Percentiles rank a stretch among this genome's conserved stretches.
Conservation (phyloP, 2,113 vertebrate species). For the Caloenas nicobarica region DNA sequence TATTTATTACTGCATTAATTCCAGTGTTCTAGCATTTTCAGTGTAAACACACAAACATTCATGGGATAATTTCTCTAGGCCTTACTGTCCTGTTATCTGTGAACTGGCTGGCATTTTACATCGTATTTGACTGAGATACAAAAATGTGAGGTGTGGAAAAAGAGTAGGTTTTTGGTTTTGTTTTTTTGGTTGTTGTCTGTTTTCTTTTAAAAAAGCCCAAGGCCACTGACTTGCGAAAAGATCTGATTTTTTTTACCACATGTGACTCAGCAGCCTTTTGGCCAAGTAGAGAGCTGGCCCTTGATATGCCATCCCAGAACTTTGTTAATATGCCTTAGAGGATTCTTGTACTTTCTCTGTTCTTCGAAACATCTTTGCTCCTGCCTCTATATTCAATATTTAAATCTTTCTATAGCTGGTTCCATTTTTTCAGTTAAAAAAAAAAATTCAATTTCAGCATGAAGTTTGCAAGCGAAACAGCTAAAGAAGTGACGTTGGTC, state of each 20-base stretch:
- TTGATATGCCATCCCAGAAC: neutral
- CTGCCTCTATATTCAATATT: neutral
- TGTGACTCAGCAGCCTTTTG: neutral
- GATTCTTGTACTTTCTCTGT: neutral
- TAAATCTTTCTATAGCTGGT: neutral
- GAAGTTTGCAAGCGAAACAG: neutral
- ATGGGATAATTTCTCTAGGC: neutral
- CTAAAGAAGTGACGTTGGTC: neutral
- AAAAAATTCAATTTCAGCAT: fast-evolving
- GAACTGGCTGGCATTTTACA: neutral
- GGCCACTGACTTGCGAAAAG: neutral
- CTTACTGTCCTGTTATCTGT: neutral
- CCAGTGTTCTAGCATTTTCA: neutral
- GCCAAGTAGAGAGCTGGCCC: neutral
- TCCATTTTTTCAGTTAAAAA: neutral
- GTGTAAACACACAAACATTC: neutral
- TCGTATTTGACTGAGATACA: neutral
- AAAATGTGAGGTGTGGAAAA: neutral
- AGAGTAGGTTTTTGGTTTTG: neutral
- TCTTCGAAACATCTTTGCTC: neutral
- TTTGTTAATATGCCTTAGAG: neutral
- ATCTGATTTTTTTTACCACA: neutral
- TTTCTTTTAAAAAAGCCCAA: neutral
- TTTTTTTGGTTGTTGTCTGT: neutral
- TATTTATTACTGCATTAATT: neutral